phyloP scores from a whole-genome alignment of 2,888 invertebrate species.

The Sinelater perroti region DNA sequence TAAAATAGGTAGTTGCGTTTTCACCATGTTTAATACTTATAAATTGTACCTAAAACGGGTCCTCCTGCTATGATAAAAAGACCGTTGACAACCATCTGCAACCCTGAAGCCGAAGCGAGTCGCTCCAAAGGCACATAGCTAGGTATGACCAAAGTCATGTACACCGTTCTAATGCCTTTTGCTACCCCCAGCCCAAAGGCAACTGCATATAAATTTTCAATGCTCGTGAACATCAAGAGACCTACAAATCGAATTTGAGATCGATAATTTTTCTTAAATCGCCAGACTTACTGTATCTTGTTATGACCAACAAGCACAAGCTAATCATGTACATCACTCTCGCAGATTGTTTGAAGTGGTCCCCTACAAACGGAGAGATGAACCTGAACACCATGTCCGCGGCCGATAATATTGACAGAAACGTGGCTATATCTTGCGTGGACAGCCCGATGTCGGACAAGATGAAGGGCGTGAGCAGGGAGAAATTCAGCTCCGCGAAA shows the following conservation, averaged over 20 bases:
- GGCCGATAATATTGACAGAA: conserved; percentile 69
- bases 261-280: not conserved
- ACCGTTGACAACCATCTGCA: conserved; percentile 76
- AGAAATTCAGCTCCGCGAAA: conserved; percentile 76
- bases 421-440: conserved; percentile 67
- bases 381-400: conserved; percentile 69
- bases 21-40: not conserved
- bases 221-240: conserved; percentile 56
- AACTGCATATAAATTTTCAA: conserved; percentile 59
- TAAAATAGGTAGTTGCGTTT: conserved; percentile 60
- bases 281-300: conserved; percentile 69
- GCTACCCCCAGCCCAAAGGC: conserved; percentile 70
- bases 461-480: conserved; percentile 72
- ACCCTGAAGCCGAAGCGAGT: conserved; percentile 72
- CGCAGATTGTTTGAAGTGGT: conserved; percentile 68
- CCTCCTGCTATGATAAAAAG: conserved; percentile 69
- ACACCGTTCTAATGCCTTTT: conserved; percentile 75
- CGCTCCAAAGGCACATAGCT: conserved; percentile 73
- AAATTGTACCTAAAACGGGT: conserved; percentile 69
- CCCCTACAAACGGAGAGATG: conserved; percentile 72
- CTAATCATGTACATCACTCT: conserved; percentile 72
- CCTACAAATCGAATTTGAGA: conserved; percentile 56
- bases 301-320: conserved; percentile 67
- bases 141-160: conserved; percentile 74
- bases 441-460: conserved; percentile 69